Base-by-base conservation (phyloP, 1,140 invertebrate genomes). In the Cotesia vestalis region DNA sequence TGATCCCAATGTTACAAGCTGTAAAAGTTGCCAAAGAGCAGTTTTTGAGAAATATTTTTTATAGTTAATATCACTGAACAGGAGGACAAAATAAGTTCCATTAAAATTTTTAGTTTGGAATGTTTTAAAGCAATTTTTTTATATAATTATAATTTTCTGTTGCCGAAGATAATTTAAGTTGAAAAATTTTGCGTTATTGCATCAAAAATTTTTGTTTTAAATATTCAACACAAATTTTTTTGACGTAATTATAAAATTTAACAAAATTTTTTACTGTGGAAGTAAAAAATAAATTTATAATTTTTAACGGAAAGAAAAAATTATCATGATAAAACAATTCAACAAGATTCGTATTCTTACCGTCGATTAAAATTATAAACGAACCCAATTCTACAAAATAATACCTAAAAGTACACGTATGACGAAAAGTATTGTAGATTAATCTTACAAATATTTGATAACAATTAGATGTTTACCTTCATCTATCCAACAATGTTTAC, bases 371-470 rank as follows among this genome's bases (percentile, higher is more conserved):
- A 27, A 59, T 6, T 59, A 3, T 3, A 27, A 59, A 59, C 8
- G 6, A 40, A 40, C 38, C 2, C 40, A 11, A n/a, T n/a, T n/a
- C 12, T 59, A 59, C 27, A n/a, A 59, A 17, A 27, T 27, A 27
- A 14, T 17, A 59, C 12, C 12, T 59, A 59, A 12, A 59, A 12
- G 6, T 59, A 8, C 53, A 17, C 17, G 12, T 9, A 61, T 27
- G 34, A 61, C 9, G 4, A 36, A 55, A 67, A 27, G 12, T 67
- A 20, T 1, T 46, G n/a, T 5, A 35, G 40, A 55, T 60, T 69
- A 60, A 69, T 69, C 68, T 61, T 20, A 36, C 68, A 60, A 69
- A 69, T 69, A 69, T 69, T 69, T 69, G 55, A 59, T 20, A 61
- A 40, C 68, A 69, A 69, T 69, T 69, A 69, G 68, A 11, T 69